phyloP scores from a whole-genome alignment of 2,113 vertebrate species.

The Excalfactoria chinensis region DNA sequence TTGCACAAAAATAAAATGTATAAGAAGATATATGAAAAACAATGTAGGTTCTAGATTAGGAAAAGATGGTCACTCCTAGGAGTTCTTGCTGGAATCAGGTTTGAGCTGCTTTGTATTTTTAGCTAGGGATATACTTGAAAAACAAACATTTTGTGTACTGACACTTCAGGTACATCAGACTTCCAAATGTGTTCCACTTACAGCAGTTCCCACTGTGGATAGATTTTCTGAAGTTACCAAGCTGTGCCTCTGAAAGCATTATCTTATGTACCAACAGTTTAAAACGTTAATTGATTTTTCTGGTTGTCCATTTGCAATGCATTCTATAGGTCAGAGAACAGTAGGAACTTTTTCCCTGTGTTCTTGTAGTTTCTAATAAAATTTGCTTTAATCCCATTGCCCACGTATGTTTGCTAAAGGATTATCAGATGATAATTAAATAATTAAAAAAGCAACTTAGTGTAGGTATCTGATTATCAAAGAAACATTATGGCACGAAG shows the following conservation, averaged over 20 bases:
- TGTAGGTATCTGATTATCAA: slow-evolving; percentile 54
- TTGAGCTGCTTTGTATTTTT: neutral
- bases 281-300: slow-evolving; percentile 67
- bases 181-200: neutral
- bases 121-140: neutral
- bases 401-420: neutral
- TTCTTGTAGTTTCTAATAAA: slow-evolving; percentile 11
- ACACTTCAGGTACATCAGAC: neutral
- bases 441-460: slow-evolving; percentile 33
- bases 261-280: slow-evolving; percentile 57
- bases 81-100: neutral
- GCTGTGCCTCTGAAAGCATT: slow-evolving; percentile 60
- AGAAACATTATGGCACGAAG: neutral
- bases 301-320: slow-evolving; percentile 43
- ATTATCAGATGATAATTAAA: slow-evolving; percentile 28
- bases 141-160: neutral
- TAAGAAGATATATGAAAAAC: neutral
- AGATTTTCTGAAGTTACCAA: slow-evolving; percentile 48
- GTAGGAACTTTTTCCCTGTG: neutral
- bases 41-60: neutral
- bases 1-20: neutral
- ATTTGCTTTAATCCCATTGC: neutral
- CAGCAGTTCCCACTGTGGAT: slow-evolving; percentile 7
- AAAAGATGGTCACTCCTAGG: neutral
- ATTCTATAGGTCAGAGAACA: slow-evolving; percentile 55